A percentile compares a stretch with the other conserved stretches of the same genome.
phyloP scores from a whole-genome alignment of 2,797 vertebrate genomes.

The Rhinogobio ventralis region DNA sequence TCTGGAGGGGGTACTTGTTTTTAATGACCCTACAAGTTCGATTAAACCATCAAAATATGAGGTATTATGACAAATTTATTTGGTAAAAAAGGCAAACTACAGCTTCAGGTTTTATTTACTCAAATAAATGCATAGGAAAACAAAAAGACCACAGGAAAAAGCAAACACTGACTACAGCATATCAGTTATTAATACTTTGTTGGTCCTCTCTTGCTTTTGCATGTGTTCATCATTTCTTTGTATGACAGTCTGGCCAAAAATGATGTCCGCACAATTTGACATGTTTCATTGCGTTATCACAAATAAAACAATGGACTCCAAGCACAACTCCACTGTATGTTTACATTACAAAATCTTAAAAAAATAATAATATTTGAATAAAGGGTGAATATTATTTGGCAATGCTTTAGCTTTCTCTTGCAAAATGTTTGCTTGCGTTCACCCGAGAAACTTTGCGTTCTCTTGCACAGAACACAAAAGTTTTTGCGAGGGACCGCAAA shows the following conservation, averaged over 20 bases:
- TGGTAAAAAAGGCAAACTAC: neutral
- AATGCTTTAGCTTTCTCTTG: no score
- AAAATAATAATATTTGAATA: neutral
- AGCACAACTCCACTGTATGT: neutral
- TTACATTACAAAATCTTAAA: neutral
- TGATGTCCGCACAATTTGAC: neutral
- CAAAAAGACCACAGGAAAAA: no score
- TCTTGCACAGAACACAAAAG: no score
- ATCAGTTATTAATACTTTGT: neutral
- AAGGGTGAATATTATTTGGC: neutral
- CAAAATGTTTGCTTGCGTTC: neutral
- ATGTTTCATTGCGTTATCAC: neutral
- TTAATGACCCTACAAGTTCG: neutral
- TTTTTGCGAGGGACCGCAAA: no score
- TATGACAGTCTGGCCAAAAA: neutral
- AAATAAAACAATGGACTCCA: neutral
- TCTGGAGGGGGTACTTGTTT: neutral
- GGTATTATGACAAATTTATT: neutral
- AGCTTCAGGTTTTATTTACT: no score
- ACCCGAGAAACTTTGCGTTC: no score
- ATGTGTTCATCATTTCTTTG: neutral
- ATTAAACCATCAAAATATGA: neutral
- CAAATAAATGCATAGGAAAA: no score
- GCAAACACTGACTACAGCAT: no score
- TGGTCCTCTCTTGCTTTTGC: neutral